Evolutionary conservation across 2,797 vertebrate genomes (phyloP).

Genomic region (Natrix natrix): DNA sequence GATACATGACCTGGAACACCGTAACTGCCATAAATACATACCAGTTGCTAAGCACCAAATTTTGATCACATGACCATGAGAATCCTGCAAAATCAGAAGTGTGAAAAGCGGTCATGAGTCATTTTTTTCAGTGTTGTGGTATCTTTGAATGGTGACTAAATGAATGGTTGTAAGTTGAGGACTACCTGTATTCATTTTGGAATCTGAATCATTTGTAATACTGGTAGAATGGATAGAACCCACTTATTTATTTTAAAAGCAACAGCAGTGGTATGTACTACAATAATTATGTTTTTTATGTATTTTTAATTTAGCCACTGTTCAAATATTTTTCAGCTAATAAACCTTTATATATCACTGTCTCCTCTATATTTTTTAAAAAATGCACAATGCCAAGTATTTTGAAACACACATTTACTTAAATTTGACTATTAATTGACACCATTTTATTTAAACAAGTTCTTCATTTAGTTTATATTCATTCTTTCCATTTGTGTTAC

Average conservation of each 20-base stretch:
- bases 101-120: too few relatives aligned
- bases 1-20: too few relatives aligned
- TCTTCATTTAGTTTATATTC: neutral
- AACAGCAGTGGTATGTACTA: neutral
- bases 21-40: too few relatives aligned
- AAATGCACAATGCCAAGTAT: neutral
- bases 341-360: neutral
- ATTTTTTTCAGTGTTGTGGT: too few relatives aligned
- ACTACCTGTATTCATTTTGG: neutral
- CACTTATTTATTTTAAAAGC: neutral
- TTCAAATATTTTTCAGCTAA: neutral
- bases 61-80: too few relatives aligned
- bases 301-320: neutral
- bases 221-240: neutral
- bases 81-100: too few relatives aligned
- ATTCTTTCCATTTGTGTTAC: neutral
- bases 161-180: too few relatives aligned
- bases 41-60: too few relatives aligned
- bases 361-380: neutral
- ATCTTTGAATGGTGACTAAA: too few relatives aligned
- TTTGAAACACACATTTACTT: constrained; percentile 8
- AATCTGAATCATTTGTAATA: neutral
- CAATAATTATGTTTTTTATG: neutral
- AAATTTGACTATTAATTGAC: neutral
- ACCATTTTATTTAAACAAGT: neutral